These are phyloP conservation scores for Proterorhinus semilunaris DNA, from an alignment of 2,113 vertebrate genomes.

Conservation along the genomic window DNA sequence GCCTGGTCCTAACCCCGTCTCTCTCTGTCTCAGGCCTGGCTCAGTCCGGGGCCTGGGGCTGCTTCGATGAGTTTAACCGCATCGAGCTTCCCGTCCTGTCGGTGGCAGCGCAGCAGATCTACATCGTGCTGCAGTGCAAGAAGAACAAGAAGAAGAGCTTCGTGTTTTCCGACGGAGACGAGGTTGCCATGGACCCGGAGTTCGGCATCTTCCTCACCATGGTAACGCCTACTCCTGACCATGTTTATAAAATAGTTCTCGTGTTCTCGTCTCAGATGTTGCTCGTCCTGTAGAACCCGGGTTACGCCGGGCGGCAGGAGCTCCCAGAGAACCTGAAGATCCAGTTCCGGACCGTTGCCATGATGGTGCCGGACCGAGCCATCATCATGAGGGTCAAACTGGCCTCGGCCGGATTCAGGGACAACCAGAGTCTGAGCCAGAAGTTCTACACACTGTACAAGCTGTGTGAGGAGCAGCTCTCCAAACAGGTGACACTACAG, in stretches of 20 bases:
- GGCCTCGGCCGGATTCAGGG: conserved; percentile 88
- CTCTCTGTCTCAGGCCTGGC: conserved; percentile 79
- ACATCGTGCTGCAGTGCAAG: conserved; percentile 86
- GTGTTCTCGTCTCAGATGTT: neutral
- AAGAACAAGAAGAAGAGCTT: conserved; percentile 87
- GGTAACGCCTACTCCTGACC: conserved; percentile 48
- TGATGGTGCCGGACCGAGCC: conserved; percentile 93
- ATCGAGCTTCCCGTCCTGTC: conserved; percentile 91
- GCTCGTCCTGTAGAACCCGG: conserved; percentile 79
- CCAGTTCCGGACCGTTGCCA: conserved; percentile 86
- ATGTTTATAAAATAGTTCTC: neutral
- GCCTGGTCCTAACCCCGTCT: neutral
- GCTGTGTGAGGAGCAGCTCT: conserved; percentile 91
- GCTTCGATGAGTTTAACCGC: conserved; percentile 93
- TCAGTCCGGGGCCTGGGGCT: conserved; percentile 91
- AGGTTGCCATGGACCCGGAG: conserved; percentile 87
- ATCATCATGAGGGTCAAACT: conserved; percentile 94
- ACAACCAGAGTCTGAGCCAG: conserved; percentile 85
- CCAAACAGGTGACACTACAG: conserved; percentile 81
- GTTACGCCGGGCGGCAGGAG: conserved; percentile 90
- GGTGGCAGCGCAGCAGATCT: conserved; percentile 91
- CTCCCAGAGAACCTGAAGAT: conserved; percentile 91
- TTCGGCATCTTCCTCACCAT: conserved; percentile 94
- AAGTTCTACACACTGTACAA: conserved; percentile 92
- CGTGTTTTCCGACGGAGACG: conserved; percentile 89